A percentile compares a stretch with the other conserved stretches of the same genome.
Evolutionary conservation across 2,113 vertebrate genomes (phyloP).

Genomic region (Egretta garzetta): DNA sequence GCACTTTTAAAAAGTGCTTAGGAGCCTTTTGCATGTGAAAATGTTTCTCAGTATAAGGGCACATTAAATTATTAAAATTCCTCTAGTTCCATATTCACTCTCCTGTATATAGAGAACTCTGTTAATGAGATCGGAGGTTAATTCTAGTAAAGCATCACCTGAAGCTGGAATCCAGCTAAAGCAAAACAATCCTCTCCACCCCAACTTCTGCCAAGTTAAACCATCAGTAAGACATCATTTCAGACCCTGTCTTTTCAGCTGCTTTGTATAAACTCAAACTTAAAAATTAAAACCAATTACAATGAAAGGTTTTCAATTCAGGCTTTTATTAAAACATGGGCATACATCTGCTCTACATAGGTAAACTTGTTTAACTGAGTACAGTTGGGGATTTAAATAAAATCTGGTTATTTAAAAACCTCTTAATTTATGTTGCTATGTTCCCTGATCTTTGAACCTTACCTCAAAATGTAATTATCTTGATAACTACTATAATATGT

Average conservation of each 20-base stretch:
- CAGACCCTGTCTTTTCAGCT: background rate
- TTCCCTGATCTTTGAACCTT: constrained; percentile 15
- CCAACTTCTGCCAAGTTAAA: background rate
- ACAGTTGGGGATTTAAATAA: constrained; percentile 52
- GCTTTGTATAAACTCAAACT: constrained; percentile 18
- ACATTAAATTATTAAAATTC: background rate
- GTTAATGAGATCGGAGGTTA: background rate
- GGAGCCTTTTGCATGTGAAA: background rate
- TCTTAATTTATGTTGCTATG: constrained; percentile 42
- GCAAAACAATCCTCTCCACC: background rate
- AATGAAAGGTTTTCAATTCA: constrained; percentile 36
- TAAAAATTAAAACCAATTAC: constrained; percentile 43
- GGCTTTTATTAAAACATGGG: constrained; percentile 28
- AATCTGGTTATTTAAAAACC: constrained; percentile 39
- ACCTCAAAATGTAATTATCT: constrained; percentile 52
- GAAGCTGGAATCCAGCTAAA: background rate
- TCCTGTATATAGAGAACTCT: background rate
- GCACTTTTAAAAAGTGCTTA: background rate
- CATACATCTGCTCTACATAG: background rate
- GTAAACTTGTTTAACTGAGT: constrained; percentile 56
- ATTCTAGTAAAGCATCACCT: background rate
- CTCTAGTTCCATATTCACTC: background rate
- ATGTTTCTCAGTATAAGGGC: background rate
- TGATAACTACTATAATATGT: constrained; percentile 19
- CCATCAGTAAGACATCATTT: constrained; percentile 7